These are phyloP conservation scores for Dynastes hyllus DNA, from an alignment of 2,888 invertebrate genomes.

Conservation along the genomic window DNA sequence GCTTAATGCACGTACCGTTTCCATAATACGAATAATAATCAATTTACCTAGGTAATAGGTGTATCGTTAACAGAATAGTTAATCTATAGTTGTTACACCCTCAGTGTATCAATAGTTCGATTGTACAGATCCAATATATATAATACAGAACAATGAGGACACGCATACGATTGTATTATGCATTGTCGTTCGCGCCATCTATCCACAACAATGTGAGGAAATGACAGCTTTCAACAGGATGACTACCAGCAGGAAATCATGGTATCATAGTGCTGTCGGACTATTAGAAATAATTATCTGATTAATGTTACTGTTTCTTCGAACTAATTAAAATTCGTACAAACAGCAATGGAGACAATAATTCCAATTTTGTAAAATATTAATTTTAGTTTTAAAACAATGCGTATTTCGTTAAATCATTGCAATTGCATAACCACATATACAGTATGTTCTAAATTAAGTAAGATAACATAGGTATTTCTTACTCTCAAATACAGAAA, in stretches of 20 bases:
- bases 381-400: too few species aligned
- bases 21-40: slow-evolving; percentile 64
- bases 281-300: slow-evolving; percentile 53
- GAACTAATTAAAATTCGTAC: slow-evolving; percentile 34
- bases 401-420: too few species aligned
- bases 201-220: slow-evolving; percentile 66
- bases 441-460: too few species aligned
- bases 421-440: too few species aligned
- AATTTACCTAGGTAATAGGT: slow-evolving; percentile 69
- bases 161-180: slow-evolving; percentile 68
- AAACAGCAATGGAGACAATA: too few species aligned
- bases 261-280: slow-evolving; percentile 49
- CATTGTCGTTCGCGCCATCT: slow-evolving; percentile 67
- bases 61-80: slow-evolving; percentile 70
- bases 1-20: slow-evolving; percentile 38
- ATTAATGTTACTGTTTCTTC: slow-evolving; percentile 48
- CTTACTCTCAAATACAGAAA: too few species aligned
- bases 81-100: slow-evolving; percentile 70
- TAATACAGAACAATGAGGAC: slow-evolving; percentile 66
- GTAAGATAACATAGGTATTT: too few species aligned
- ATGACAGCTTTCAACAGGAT: slow-evolving; percentile 64
- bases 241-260: slow-evolving; percentile 53
- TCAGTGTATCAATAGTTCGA: slow-evolving; percentile 68
- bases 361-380: too few species aligned
- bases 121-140: slow-evolving; percentile 67